Percentiles rank a stretch among this genome's conserved stretches.
Conservation (phyloP, 2,113 vertebrate genomes). For the Chascanopsetta lugubris region DNA sequence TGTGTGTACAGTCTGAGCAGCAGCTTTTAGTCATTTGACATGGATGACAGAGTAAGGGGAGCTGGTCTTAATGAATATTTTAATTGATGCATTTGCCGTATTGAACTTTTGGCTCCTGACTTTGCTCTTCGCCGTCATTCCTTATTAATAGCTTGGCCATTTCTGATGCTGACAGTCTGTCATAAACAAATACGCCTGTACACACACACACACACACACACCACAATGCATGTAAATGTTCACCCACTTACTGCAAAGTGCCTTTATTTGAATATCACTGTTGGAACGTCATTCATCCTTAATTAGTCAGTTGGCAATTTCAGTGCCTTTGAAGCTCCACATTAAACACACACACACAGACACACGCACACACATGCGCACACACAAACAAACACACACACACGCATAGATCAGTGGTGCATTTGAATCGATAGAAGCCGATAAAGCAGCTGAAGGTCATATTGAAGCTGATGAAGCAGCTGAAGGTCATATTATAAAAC, state of each 20-base stretch:
- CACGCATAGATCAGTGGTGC: background rate
- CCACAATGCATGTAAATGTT: no score
- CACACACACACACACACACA: background rate
- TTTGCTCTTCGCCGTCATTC: conserved; percentile 48
- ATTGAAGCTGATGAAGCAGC: no score
- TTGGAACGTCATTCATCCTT: conserved; percentile 30
- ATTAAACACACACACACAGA: background rate
- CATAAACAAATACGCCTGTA: conserved; percentile 9
- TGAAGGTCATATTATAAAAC: no score
- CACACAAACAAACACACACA: conserved; percentile 3
- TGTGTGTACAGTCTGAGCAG: conserved; percentile 24
- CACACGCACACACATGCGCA: background rate
- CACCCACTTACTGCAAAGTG: background rate
- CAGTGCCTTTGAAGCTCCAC: background rate
- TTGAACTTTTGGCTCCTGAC: conserved; percentile 60
- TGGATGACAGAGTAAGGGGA: conserved; percentile 55
- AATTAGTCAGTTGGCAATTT: conserved; percentile 20
- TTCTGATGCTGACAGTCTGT: conserved; percentile 26
- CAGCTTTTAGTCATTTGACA: conserved; percentile 51
- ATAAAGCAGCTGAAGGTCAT: background rate
- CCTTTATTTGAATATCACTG: conserved; percentile 30
- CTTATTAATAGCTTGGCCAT: conserved; percentile 51
- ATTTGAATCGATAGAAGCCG: conserved; percentile 9
- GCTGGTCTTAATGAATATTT: conserved; percentile 70
- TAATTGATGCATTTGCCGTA: conserved; percentile 69